Percentiles rank a stretch among this genome's conserved stretches.
These are phyloP conservation scores for Leptinotarsa lineolata DNA, from an alignment of 1,140 invertebrate species.

Conservation along the genomic window DNA sequence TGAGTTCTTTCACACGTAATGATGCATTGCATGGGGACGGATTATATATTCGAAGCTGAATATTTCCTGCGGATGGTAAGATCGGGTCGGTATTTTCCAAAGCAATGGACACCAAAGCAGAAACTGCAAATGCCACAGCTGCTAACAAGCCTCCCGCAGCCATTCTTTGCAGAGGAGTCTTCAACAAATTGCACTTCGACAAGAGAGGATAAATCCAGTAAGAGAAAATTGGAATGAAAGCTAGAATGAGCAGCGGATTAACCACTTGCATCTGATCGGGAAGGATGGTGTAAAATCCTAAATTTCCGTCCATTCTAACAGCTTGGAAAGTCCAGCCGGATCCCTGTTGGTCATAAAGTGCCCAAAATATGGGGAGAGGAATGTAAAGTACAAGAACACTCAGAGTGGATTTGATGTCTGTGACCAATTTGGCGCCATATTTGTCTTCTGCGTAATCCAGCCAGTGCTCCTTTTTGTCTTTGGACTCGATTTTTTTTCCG, in stretches of 20 bases:
- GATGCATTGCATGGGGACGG: conserved; percentile 19
- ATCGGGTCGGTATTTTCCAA: conserved; percentile 69
- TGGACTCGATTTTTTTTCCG: conserved; percentile 56
- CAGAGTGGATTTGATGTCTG: conserved; percentile 76
- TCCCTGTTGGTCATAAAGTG: conserved; percentile 85
- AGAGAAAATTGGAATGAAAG: conserved; percentile 88
- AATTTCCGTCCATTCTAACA: conserved; percentile 82
- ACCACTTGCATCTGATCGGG: conserved; percentile 87
- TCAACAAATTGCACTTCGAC: conserved; percentile 63
- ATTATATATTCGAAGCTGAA: conserved; percentile 76
- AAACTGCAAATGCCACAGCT: conserved; percentile 82
- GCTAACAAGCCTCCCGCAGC: conserved; percentile 82
- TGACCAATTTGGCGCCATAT: conserved; percentile 70
- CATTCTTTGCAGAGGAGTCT: conserved; percentile 75
- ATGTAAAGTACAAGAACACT: conserved; percentile 77
- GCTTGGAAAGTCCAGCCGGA: conserved; percentile 96
- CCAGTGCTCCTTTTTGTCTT: conserved; percentile 70
- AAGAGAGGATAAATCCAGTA: conserved; percentile 65
- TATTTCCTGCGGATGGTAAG: conserved; percentile 62
- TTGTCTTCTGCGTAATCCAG: conserved; percentile 79
- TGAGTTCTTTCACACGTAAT: not conserved
- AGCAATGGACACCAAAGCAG: conserved; percentile 61
- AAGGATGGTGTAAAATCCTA: conserved; percentile 71
- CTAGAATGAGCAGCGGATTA: conserved; percentile 83
- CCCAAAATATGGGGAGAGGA: conserved; percentile 89